phyloP scores from a whole-genome alignment of 2,797 vertebrate genomes.

The Atherinosoma microstoma region DNA sequence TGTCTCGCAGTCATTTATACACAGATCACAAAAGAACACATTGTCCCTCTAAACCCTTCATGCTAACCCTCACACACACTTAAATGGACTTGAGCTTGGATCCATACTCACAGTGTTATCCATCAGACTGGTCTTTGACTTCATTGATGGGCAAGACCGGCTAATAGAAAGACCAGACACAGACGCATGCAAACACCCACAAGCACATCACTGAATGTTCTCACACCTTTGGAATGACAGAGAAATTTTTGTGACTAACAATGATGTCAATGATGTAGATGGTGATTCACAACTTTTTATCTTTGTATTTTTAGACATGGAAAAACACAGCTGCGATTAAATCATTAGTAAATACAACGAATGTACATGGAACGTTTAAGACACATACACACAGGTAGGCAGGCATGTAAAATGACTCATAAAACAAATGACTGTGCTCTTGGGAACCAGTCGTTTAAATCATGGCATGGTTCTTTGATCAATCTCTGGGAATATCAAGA shows the following conservation, averaged over 20 bases:
- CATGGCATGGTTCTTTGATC: neutral
- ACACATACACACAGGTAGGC: neutral
- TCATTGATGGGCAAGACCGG: slow-evolving; percentile 34
- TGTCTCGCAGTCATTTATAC: slow-evolving; percentile 11
- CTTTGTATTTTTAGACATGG: neutral
- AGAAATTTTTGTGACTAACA: slow-evolving; percentile 22
- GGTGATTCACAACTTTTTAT: slow-evolving; percentile 17
- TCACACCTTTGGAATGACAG: slow-evolving; percentile 8
- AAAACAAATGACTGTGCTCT: slow-evolving; percentile 1
- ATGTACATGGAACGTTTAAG: slow-evolving; percentile 1
- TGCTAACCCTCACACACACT: slow-evolving; percentile 11
- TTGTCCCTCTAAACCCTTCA: neutral
- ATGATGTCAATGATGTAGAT: slow-evolving; percentile 15
- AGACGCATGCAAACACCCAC: slow-evolving; percentile 19
- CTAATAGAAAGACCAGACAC: slow-evolving; percentile 21
- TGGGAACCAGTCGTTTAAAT: neutral
- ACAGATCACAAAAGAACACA: slow-evolving; percentile 8
- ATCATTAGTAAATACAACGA: slow-evolving; percentile 12
- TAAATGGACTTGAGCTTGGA: slow-evolving; percentile 14
- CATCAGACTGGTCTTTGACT: slow-evolving; percentile 41
- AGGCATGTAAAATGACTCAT: neutral
- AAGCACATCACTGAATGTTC: slow-evolving; percentile 13
- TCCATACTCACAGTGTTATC: slow-evolving; percentile 36
- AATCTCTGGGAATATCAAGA: neutral
- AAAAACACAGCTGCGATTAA: neutral